Evolutionary conservation across 2,113 vertebrate species (phyloP).

Genomic region (Microtus richardsoni): DNA sequence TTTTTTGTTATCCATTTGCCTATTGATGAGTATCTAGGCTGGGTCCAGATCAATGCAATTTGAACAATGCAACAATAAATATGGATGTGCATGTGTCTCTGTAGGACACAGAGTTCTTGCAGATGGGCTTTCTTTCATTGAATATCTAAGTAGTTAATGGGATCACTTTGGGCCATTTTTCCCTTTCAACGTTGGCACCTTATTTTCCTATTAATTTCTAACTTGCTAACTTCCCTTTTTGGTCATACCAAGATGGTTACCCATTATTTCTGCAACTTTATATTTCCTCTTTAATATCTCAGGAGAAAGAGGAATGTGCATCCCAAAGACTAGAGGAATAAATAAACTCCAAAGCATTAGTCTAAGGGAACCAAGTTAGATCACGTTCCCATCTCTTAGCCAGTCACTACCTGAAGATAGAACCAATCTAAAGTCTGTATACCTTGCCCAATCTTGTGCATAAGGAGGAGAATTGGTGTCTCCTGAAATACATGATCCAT

Average conservation of each 20-base stretch:
- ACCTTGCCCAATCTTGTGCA: not conserved
- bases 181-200: not conserved
- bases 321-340: not conserved
- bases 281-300: not conserved
- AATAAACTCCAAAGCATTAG: not conserved
- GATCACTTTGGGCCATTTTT: not conserved
- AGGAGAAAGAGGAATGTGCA: not conserved
- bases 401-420: not conserved
- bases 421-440: not conserved
- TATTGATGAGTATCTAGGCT: not conserved
- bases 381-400: not conserved
- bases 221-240: not conserved
- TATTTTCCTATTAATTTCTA: not conserved
- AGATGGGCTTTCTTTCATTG: not conserved
- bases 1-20: not conserved
- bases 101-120: not conserved
- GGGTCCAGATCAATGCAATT: no score
- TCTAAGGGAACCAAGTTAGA: not conserved
- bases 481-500: not conserved
- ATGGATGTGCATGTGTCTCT: not conserved
- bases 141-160: not conserved
- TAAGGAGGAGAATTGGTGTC: not conserved
- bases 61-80: not conserved
- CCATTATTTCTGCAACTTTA: not conserved
- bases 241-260: not conserved